phyloP scores from a whole-genome alignment of 2,888 invertebrate species.

The Iphiclides podalirius region DNA sequence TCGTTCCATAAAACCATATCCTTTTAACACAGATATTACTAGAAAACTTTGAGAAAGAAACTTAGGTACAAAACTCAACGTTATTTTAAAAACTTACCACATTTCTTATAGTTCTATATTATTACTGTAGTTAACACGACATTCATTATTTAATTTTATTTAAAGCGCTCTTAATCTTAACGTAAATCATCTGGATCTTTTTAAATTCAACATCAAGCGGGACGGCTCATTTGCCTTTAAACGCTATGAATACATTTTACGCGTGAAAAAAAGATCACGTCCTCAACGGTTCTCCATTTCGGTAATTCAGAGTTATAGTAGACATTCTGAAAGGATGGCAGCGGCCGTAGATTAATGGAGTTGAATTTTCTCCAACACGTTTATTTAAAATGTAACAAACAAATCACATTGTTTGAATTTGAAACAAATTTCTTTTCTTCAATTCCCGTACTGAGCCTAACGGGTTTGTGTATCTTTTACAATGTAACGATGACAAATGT shows the following conservation, averaged over 20 bases:
- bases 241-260: constrained; percentile 16
- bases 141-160: too few species aligned
- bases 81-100: too few species aligned
- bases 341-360: neutral
- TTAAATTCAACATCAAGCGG: constrained; percentile 5
- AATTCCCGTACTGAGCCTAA: too few species aligned
- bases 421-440: too few species aligned
- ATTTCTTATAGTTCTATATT: too few species aligned
- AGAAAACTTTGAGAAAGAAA: too few species aligned
- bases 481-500: too few species aligned
- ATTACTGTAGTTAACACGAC: too few species aligned
- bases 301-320: constrained; percentile 7
- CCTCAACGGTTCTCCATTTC: constrained; percentile 1
- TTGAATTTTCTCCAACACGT: neutral
- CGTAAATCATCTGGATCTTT: constrained; percentile 6
- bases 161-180: neutral
- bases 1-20: too few species aligned
- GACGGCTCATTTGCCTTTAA: constrained; percentile 17
- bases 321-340: constrained; percentile 1
- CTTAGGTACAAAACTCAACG: too few species aligned
- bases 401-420: neutral
- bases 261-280: neutral
- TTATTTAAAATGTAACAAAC: neutral
- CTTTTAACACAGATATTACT: too few species aligned
- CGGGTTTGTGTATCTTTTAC: too few species aligned